These are phyloP conservation scores for Ochropleura plecta DNA, from an alignment of 2,888 invertebrate species.

Conservation along the genomic window DNA sequence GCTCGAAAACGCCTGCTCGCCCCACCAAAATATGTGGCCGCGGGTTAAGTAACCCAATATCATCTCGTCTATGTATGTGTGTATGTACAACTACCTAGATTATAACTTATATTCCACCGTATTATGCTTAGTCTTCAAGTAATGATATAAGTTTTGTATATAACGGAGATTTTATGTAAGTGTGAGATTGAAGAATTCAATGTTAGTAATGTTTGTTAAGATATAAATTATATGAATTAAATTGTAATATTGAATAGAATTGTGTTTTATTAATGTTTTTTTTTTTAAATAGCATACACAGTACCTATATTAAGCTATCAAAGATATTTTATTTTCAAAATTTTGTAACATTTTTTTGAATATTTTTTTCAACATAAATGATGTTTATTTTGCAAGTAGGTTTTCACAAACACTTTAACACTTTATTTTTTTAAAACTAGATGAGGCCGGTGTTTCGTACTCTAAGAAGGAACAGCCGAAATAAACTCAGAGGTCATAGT, in stretches of 20 bases:
- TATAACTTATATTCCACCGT: conserved; percentile 45
- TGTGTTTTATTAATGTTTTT: conserved; percentile 17
- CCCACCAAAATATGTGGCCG: background rate
- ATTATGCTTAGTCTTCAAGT: conserved; percentile 13
- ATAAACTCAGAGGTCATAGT: no score
- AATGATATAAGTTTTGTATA: conserved; percentile 19
- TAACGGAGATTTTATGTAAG: background rate
- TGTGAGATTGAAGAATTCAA: conserved; percentile 10
- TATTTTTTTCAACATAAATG: no score
- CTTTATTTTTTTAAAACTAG: no score
- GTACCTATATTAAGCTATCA: background rate
- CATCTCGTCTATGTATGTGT: conserved; percentile 5
- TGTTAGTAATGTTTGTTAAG: conserved; percentile 22
- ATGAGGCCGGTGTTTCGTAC: no score
- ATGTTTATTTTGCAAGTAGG: no score
- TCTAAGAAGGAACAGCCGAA: no score
- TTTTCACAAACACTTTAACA: no score
- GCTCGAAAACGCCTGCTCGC: no score
- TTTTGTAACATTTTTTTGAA: no score
- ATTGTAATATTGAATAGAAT: conserved; percentile 18
- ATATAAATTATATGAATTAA: conserved; percentile 45
- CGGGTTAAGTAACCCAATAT: background rate
- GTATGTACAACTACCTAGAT: conserved; percentile 24
- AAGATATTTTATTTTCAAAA: no score
- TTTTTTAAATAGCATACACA: background rate